These are phyloP conservation scores for Antrozous pallidus DNA, from an alignment of 2,797 vertebrate genomes.

Conservation along the genomic window DNA sequence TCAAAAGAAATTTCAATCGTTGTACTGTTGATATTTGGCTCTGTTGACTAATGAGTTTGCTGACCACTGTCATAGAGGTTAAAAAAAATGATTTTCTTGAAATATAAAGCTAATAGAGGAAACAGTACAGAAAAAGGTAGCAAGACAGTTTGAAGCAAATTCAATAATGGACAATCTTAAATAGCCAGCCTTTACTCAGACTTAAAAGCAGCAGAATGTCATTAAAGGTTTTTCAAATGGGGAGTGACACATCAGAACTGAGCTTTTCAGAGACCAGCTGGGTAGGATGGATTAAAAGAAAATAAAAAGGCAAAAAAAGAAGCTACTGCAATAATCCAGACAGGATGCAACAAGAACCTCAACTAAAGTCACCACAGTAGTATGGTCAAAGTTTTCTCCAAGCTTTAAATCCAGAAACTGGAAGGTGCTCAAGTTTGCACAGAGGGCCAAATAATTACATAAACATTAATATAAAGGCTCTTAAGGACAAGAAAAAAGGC, in stretches of 20 bases:
- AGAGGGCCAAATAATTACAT: neutral
- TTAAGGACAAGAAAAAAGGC: neutral
- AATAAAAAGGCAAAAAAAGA: slow-evolving; percentile 31
- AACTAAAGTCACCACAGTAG: neutral
- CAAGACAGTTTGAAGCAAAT: neutral
- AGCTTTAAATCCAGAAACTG: slow-evolving; percentile 16
- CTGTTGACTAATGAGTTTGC: no score
- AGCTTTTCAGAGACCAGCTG: neutral
- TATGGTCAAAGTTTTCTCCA: neutral
- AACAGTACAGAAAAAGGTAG: neutral
- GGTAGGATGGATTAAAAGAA: slow-evolving; percentile 12
- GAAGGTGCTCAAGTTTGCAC: neutral
- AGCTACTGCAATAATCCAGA: neutral
- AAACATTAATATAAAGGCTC: neutral
- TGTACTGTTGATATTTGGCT: no score
- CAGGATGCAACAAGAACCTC: slow-evolving; percentile 19
- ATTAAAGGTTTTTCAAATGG: slow-evolving; percentile 32
- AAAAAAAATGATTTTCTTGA: slow-evolving; percentile 40
- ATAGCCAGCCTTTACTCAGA: slow-evolving; percentile 3
- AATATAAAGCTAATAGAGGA: slow-evolving; percentile 42
- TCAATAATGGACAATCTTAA: neutral
- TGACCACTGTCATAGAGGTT: neutral
- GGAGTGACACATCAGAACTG: neutral
- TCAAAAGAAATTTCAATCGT: no score
- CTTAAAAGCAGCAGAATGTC: slow-evolving; percentile 8